Conservation (phyloP, 1,140 invertebrate genomes). For the Papilio xuthus region DNA sequence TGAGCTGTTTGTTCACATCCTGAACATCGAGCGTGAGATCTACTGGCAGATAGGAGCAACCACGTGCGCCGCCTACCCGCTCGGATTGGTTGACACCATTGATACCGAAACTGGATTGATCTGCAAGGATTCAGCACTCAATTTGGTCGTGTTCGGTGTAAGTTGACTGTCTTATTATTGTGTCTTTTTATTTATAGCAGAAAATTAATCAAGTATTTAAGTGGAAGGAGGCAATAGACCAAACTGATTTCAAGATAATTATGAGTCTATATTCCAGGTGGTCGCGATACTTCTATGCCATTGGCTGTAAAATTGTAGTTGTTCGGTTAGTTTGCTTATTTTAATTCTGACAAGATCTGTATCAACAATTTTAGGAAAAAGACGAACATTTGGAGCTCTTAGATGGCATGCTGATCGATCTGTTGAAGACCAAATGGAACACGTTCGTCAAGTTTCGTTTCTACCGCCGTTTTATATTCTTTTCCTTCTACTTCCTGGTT, state of each 20-base stretch:
- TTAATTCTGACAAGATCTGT: background rate
- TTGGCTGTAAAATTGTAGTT: background rate
- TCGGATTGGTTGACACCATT: conserved; percentile 98
- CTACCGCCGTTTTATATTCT: conserved; percentile 95
- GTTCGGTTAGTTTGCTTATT: background rate
- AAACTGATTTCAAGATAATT: too few species aligned
- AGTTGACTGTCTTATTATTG: conserved; percentile 53
- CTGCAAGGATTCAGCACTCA: conserved; percentile 95
- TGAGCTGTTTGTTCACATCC: conserved; percentile 97
- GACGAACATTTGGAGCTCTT: conserved; percentile 97
- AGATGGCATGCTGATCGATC: conserved; percentile 96
- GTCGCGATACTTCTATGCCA: background rate
- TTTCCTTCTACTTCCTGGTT: conserved; percentile 93
- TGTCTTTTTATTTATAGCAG: background rate
- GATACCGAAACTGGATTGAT: conserved; percentile 94
- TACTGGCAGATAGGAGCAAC: conserved; percentile 98
- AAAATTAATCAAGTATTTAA: background rate
- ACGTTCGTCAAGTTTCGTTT: conserved; percentile 98
- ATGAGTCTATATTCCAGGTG: too few species aligned
- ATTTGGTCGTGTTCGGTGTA: conserved; percentile 99
- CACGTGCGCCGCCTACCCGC: conserved; percentile 97
- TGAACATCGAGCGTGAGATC: conserved; percentile 96
- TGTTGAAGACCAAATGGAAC: conserved; percentile 98
- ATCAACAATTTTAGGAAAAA: conserved; percentile 88
- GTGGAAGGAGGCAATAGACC: too few species aligned